phyloP scores from a whole-genome alignment of 1,140 invertebrate genomes.

The Zaprionus nigranus region DNA sequence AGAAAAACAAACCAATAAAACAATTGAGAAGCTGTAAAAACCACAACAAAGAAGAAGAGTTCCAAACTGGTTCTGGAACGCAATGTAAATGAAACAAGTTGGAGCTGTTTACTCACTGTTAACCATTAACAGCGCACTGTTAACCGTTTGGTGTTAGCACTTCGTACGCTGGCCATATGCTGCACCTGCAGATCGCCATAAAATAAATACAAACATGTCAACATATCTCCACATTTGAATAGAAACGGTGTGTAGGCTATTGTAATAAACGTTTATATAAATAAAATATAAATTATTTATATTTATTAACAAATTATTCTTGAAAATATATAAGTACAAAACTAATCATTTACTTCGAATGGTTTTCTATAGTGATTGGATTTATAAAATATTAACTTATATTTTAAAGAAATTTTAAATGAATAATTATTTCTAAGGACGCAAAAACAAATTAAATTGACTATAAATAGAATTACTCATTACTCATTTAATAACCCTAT shows the following conservation, averaged over 20 bases:
- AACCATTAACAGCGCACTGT: slow-evolving; percentile 63
- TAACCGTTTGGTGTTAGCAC: slow-evolving; percentile 52
- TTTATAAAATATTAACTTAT: background rate
- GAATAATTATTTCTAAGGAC: background rate
- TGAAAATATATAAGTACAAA: too few relatives aligned
- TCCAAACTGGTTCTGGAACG: slow-evolving; percentile 61
- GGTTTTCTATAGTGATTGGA: too few relatives aligned
- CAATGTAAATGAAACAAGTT: slow-evolving; percentile 74
- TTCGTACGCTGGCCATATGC: slow-evolving; percentile 32
- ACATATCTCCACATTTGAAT: slow-evolving; percentile 17
- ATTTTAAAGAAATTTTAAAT: background rate
- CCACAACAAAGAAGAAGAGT: slow-evolving; percentile 53
- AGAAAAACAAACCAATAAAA: slow-evolving; percentile 41
- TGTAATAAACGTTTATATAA: background rate
- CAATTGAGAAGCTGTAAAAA: slow-evolving; percentile 53
- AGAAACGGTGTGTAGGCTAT: background rate
- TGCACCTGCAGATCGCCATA: slow-evolving; percentile 71
- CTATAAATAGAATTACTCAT: background rate
- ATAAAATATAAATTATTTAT: background rate
- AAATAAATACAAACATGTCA: slow-evolving; percentile 43
- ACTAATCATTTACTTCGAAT: too few relatives aligned
- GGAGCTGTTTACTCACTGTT: slow-evolving; percentile 65
- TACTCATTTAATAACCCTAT: background rate
- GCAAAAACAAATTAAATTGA: too few relatives aligned
- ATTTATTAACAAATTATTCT: too few relatives aligned